Base-by-base conservation (phyloP, 2,113 vertebrate genomes). In the Vidua macroura region DNA sequence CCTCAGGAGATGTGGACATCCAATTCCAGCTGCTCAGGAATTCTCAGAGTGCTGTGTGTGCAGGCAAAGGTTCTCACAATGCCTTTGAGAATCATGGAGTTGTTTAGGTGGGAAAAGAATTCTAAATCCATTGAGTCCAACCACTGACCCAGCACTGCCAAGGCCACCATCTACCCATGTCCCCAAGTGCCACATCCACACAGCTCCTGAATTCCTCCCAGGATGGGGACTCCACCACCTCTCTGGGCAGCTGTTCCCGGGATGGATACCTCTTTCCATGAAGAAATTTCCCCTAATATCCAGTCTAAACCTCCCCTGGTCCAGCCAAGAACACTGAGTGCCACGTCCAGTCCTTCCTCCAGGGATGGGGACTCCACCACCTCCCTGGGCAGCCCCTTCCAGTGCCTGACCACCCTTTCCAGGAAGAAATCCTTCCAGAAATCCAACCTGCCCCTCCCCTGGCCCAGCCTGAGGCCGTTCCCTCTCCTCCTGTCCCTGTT, bases 381-480 rank as follows among this genome's bases (percentile, higher is more conserved):
- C 21, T n/a, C 33, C 33, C 33, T 56, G 33, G 33, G 55, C 55
- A 56, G 13, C 33, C 4, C 31, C 20, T 58, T 1, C 33, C 56
- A 35, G 56, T n/a, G 33, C 33, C 56, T 35, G 56, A 2, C 0
- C 56, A 58, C 9, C 56, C 56, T 24, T 23, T 15, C 21, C 33
- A 24, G 33, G 33, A 15, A 58, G 21, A 58, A 58, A 58, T 58
- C 56, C 56, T 35, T 58, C 56, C 56, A 22, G 53, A 14, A 7
- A 13, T 9, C 53, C 31, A 33, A 1, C 19, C 20, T 21, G 5
- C 9, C 1, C 11, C 14, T 44, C 2, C 5, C 2, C 35, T 58
- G 31, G 51, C 1, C 0, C 49, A 56, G 2, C 3, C 2, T 80
- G 67, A 7, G 43, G 58, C 17, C 0, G 0, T 88, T 80, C 6